These are phyloP conservation scores for Cettia cetti DNA, from an alignment of 2,113 vertebrate species.

Conservation along the genomic window DNA sequence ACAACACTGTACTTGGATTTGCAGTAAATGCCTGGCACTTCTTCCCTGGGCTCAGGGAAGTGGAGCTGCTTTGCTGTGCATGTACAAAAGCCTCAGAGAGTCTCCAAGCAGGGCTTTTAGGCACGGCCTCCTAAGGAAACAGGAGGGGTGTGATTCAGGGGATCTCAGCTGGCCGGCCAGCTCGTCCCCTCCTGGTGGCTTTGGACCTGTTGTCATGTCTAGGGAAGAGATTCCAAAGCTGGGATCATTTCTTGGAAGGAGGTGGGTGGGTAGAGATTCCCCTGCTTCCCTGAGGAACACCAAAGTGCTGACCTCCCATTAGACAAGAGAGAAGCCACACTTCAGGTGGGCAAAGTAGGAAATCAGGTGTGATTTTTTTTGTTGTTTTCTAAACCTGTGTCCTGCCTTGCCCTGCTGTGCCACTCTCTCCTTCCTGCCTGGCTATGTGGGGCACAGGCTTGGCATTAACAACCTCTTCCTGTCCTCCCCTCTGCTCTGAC, in stretches of 20 bases:
- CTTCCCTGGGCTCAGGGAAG: not conserved
- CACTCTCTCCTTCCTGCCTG: not conserved
- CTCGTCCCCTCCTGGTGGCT: not conserved
- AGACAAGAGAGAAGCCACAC: not conserved
- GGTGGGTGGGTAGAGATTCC: not conserved
- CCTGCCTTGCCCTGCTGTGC: not conserved
- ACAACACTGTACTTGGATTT: not conserved
- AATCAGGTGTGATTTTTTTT: not conserved
- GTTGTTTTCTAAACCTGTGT: not conserved
- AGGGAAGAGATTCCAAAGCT: not conserved
- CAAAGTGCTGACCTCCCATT: not conserved
- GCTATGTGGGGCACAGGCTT: not conserved
- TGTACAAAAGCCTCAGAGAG: not conserved
- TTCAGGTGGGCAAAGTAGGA: not conserved
- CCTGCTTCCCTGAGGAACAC: not conserved
- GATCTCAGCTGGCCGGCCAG: not conserved
- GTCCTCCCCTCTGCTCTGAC: not conserved
- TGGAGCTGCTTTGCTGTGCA: not conserved
- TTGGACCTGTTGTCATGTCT: accelerated
- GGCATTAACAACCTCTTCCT: not conserved
- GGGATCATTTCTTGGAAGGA: not conserved
- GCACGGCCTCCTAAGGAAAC: not conserved
- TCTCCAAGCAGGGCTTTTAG: not conserved
- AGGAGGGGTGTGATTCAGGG: not conserved
- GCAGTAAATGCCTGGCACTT: not conserved